Evolutionary conservation across 2,113 vertebrate species (phyloP), one percentile per base, ranked within the genome.

Genomic region (Sterrhoptilus dennistouni): DNA sequence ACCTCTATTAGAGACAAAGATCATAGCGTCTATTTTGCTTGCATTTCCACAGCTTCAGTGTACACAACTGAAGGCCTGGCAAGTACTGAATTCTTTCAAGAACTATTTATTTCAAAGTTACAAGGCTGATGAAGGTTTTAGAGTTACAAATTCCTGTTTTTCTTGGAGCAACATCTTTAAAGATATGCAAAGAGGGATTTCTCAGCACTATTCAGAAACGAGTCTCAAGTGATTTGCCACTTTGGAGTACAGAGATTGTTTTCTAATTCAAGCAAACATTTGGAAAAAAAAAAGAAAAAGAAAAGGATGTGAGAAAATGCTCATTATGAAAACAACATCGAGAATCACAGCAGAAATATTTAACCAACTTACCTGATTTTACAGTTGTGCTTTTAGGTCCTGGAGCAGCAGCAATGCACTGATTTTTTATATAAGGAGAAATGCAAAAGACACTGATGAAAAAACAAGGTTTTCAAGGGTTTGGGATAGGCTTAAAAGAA

Each of bases 131-230:
- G 53, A 93, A 93, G 84, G 81, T 77, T 94, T 95, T 82, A 68
- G 85, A 83, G 66, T 61, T 83, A 68, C 40, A 68, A 84, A 95
- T 89, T 80, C 66, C 59, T 94, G 63, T 53, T 87, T 91, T 94
- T 94, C 84, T 95, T 85, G 49, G 50, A 96, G 91, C 70, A 94
- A 84, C 14, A n/a, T 76, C 84, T 94, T 95, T 93, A 79, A 92
- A 96, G 91, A 84, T 76, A 93, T 71, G 74, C 89, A 77, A 89
- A 92, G 75, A 89, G 70, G 89, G 87, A 95, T 93, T 96, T 95
- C 93, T 95, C 89, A 91, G 74, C 81, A 35, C 66, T 84, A 31
- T 52, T 83, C 95, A 90, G 78, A 85, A 95, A 53, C 1, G 5
- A 93, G 78, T 83, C 92, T 93, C 94, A 57, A 91, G 92, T 91